Evolutionary conservation across 2,888 invertebrate genomes (phyloP), one percentile per base, ranked within the genome.

Genomic region (Meandrusa payeni): DNA sequence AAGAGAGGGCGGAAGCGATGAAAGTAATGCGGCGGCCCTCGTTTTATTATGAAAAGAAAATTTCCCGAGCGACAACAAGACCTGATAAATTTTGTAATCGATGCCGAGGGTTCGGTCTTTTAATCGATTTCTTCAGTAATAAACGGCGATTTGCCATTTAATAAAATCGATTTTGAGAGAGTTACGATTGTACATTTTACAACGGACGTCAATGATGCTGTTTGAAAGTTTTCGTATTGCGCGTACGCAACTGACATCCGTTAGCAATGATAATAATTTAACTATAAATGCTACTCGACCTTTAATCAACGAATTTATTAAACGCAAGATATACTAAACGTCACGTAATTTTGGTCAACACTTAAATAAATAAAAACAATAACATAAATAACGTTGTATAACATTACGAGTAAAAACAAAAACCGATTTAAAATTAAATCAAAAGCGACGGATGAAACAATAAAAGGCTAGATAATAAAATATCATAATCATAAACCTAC

Each of bases 1-100:
- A 11, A 26, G 6, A n/a, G 20, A 33, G 33, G 26, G 33, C 41
- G 33, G 41, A 41, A 41, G 27, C 41, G 33, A 33, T 27, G 41
- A 41, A 33, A 41, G 33, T 33, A 19, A 26, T 24, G 24, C 27
- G 26, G 11, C 33, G 22, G 13, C 20, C 10, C 32, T 12, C 28
- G 11, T 29, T 36, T 42, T 20, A 34, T 41, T 41, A 41, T 41
- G 27, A 27, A 27, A 20, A 22, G 27, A 28, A 24, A 31, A 40
- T 40, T 40, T 40, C 39, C 29, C 39, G 22, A 26, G 10, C 20
- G 26, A n/a, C n/a, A n/a, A 26, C 41, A 15, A 19, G 26, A 33
- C 6, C n/a, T 15, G 20, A 34, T 41, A 27, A 34, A 20, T 38
- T 27, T 11, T 10, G 22, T 33, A 26, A 33, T 6, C 20, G 10